phyloP scores from a whole-genome alignment of 2,797 vertebrate species.

The Chromobotia macracanthus region DNA sequence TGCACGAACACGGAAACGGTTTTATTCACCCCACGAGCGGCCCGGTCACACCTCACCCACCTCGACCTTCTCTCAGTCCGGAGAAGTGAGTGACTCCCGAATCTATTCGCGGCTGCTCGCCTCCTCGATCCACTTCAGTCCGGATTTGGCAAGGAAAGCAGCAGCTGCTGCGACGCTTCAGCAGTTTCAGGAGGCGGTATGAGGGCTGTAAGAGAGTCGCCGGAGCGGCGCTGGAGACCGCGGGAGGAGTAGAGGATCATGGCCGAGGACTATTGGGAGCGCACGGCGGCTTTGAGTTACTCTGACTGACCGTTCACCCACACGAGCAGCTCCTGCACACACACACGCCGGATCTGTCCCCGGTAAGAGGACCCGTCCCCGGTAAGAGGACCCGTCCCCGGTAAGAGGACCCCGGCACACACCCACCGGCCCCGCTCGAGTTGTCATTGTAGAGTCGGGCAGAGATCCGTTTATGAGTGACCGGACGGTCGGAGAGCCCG shows the following conservation, averaged over 20 bases:
- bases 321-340: conserved; percentile 56
- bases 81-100: conserved; percentile 58
- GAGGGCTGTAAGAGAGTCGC: conserved; percentile 10
- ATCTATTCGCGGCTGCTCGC: conserved; percentile 65
- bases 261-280: conserved; percentile 81
- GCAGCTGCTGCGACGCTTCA: conserved; percentile 60
- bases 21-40: neutral
- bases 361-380: too few species aligned
- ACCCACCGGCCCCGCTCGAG: neutral
- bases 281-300: conserved; percentile 60
- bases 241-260: conserved; percentile 68
- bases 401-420: conserved; percentile 58
- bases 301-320: conserved; percentile 61
- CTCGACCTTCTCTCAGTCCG: conserved; percentile 39
- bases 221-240: conserved; percentile 40
- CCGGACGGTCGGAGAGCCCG: conserved; percentile 3
- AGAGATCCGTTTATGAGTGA: conserved; percentile 18
- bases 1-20: neutral
- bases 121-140: conserved; percentile 52
- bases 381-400: conserved; percentile 67
- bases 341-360: conserved; percentile 59
- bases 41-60: neutral
- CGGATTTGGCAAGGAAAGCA: conserved; percentile 62
- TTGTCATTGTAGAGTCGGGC: too few species aligned
- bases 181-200: conserved; percentile 40